phyloP scores from a whole-genome alignment of 1,140 invertebrate species.

The Zaprionus ghesquierei region DNA sequence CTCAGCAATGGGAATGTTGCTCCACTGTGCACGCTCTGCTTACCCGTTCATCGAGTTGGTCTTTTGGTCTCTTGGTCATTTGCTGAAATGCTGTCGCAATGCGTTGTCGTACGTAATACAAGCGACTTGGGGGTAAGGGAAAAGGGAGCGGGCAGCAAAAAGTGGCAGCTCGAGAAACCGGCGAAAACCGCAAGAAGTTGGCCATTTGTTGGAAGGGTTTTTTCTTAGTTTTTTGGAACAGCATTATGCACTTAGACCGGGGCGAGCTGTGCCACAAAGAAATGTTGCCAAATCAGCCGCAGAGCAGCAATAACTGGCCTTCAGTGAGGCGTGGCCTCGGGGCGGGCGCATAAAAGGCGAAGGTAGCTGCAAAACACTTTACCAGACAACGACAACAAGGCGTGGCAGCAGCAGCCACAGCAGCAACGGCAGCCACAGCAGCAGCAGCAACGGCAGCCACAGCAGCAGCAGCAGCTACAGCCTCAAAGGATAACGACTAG shows the following conservation, averaged over 20 bases:
- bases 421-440: conserved; percentile 7
- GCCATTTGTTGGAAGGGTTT: conserved; percentile 63
- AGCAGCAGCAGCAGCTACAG: conserved; percentile 21
- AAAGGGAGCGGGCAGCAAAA: conserved; percentile 14
- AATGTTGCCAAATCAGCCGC: conserved; percentile 76
- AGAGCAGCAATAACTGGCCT: conserved; percentile 35
- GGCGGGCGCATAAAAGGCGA: conserved; percentile 59
- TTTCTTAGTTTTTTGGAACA: conserved; percentile 50
- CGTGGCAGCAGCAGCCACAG: conserved; percentile 44
- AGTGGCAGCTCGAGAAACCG: conserved; percentile 26
- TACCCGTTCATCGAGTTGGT: not conserved
- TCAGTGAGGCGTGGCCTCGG: conserved; percentile 43
- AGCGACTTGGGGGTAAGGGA: conserved; percentile 45
- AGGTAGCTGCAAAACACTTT: conserved; percentile 25
- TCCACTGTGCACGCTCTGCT: conserved; percentile 1
- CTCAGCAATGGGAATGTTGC: not conserved
- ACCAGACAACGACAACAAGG: conserved; percentile 59
- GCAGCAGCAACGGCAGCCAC: conserved; percentile 27
- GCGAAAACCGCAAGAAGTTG: conserved; percentile 70
- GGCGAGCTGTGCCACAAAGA: conserved; percentile 22
- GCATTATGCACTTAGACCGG: conserved; percentile 69
- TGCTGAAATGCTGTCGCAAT: conserved; percentile 21
- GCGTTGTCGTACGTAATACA: conserved; percentile 27
- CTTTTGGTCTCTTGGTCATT: conserved; percentile 14
- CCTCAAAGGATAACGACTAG: conserved; percentile 41